phyloP scores from a whole-genome alignment of 1,140 invertebrate species.

The Zaprionus davidi region DNA sequence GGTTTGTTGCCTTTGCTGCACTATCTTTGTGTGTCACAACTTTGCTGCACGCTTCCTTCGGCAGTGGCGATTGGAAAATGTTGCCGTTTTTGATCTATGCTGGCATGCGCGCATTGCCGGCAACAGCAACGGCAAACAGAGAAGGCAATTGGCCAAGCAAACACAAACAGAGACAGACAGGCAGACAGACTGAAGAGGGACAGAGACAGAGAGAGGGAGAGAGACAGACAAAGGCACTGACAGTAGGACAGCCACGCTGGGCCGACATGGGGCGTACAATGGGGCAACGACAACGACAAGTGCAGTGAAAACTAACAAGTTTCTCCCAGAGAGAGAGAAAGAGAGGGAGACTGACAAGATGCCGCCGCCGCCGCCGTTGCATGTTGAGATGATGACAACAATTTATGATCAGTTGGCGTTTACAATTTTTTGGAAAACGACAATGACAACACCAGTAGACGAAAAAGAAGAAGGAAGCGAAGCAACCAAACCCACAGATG shows the following conservation, averaged over 20 bases:
- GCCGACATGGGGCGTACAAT: constrained; percentile 48
- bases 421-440: constrained; percentile 55
- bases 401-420: constrained; percentile 74
- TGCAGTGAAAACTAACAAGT: constrained; percentile 78
- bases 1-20: constrained; percentile 52
- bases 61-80: constrained; percentile 59
- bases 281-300: constrained; percentile 60
- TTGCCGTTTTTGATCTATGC: constrained; percentile 79
- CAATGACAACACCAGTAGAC: constrained; percentile 52
- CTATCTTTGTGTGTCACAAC: constrained; percentile 78
- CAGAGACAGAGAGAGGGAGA: constrained; percentile 17
- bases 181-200: constrained; percentile 5
- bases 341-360: constrained; percentile 15
- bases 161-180: constrained; percentile 47
- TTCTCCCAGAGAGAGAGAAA: constrained; percentile 22
- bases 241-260: constrained; percentile 10
- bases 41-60: constrained; percentile 76
- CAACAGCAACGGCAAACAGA: constrained; percentile 50
- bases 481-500: constrained; percentile 21
- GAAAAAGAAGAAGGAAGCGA: neutral
- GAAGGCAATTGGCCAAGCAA: constrained; percentile 55
- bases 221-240: constrained; percentile 8
- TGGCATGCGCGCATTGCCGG: constrained; percentile 73
- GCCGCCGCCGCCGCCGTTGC: constrained; percentile 24
- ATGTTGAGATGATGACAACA: constrained; percentile 55